These are phyloP conservation scores for Tretioscincus oriximinensis DNA, from an alignment of 2,113 vertebrate species.

Conservation along the genomic window DNA sequence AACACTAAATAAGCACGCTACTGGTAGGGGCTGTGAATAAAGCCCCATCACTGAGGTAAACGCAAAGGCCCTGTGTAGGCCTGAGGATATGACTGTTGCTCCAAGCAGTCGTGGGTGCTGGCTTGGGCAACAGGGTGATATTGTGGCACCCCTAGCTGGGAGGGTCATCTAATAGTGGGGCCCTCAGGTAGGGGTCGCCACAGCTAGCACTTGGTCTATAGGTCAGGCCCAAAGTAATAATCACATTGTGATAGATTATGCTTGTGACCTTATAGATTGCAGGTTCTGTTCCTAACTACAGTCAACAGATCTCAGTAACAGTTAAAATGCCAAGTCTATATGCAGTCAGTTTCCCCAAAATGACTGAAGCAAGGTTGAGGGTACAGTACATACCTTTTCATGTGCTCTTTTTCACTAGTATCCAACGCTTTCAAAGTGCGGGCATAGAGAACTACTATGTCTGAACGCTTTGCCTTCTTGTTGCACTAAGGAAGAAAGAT, in stretches of 20 bases:
- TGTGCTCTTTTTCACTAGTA: constrained; percentile 85
- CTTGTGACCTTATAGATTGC: background rate
- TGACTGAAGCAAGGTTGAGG: background rate
- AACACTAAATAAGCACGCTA: too few species aligned
- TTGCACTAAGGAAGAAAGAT: constrained; percentile 82
- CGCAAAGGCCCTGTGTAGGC: too few species aligned
- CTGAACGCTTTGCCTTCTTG: constrained; percentile 89
- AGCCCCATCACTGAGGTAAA: too few species aligned
- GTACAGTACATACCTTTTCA: constrained; percentile 78
- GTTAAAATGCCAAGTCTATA: background rate
- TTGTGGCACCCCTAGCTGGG: too few species aligned
- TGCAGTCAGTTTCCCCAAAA: background rate
- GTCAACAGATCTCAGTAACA: background rate
- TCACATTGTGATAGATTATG: too few species aligned
- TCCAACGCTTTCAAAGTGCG: constrained; percentile 86
- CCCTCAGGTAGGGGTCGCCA: too few species aligned
- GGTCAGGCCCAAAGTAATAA: background rate
- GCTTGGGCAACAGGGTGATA: too few species aligned
- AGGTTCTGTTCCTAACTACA: background rate
- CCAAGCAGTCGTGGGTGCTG: too few species aligned
- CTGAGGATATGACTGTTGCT: too few species aligned
- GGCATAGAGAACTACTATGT: constrained; percentile 92
- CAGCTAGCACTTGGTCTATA: too few species aligned
- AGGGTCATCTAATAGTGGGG: too few species aligned
- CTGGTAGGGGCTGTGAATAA: too few species aligned